phyloP scores from a whole-genome alignment of 2,888 invertebrate species.

The Leucophenga montana region DNA sequence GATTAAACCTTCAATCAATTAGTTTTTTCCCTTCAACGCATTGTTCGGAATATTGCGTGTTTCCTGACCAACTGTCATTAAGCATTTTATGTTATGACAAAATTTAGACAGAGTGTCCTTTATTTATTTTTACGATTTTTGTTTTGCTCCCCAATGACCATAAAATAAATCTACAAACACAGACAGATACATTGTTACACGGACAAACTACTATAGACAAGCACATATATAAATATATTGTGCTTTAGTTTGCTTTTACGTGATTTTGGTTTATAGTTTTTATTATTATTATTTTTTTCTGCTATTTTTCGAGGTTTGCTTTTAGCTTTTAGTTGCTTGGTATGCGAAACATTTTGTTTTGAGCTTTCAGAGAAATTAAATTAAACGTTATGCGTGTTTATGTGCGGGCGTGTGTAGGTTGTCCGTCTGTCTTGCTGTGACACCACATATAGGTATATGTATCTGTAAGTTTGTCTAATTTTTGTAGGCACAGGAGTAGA shows the following conservation, averaged over 20 bases:
- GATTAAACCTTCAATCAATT: not conserved
- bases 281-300: too few species aligned
- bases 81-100: constrained; percentile 65
- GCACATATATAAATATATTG: constrained; percentile 5
- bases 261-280: constrained; percentile 54
- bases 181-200: not conserved
- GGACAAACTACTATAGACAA: not conserved
- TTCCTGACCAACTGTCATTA: constrained; percentile 68
- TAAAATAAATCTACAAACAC: constrained; percentile 9
- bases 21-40: not conserved
- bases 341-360: constrained; percentile 58
- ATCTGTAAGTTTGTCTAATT: constrained; percentile 33
- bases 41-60: constrained; percentile 24
- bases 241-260: constrained; percentile 49
- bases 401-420: constrained; percentile 31
- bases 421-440: constrained; percentile 11
- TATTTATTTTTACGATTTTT: constrained; percentile 24
- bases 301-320: constrained; percentile 34
- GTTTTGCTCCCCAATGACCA: constrained; percentile 7
- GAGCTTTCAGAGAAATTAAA: constrained; percentile 67
- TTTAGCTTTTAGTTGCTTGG: constrained; percentile 43
- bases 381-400: constrained; percentile 68
- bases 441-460: not conserved
- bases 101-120: constrained; percentile 54
- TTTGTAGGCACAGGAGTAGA: not conserved